These are phyloP conservation scores for Scaptomyza reducta DNA, from an alignment of 2,888 invertebrate species.

Conservation along the genomic window DNA sequence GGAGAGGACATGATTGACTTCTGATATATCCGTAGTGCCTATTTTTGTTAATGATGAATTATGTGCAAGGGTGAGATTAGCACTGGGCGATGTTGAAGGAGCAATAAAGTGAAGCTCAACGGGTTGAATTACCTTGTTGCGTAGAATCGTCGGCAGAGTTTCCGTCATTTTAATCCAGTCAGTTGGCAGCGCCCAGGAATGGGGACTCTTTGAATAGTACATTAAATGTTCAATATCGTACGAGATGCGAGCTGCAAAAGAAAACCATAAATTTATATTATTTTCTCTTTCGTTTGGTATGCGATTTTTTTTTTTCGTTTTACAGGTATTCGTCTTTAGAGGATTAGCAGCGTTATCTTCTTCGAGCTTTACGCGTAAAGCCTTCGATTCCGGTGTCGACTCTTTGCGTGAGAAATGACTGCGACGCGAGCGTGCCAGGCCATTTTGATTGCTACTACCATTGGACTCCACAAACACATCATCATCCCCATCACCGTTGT, in stretches of 20 bases:
- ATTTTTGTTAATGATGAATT: constrained; percentile 50
- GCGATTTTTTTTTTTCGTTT: neutral
- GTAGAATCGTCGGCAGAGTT: constrained; percentile 82
- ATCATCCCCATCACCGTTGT: constrained; percentile 82
- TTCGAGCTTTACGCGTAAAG: constrained; percentile 64
- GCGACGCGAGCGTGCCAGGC: constrained; percentile 83
- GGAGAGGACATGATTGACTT: constrained; percentile 9
- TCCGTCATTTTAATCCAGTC: constrained; percentile 83
- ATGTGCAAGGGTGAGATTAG: constrained; percentile 55
- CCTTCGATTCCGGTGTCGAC: constrained; percentile 81
- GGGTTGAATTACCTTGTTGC: constrained; percentile 83
- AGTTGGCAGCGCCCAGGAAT: constrained; percentile 82
- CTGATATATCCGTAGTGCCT: constrained; percentile 11
- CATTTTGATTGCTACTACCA: constrained; percentile 72
- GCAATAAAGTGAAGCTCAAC: constrained; percentile 36
- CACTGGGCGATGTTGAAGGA: constrained; percentile 39
- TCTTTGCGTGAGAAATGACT: constrained; percentile 85
- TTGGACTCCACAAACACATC: constrained; percentile 82
- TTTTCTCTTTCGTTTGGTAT: neutral
- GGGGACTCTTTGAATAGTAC: constrained; percentile 83
- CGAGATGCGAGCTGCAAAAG: constrained; percentile 80
- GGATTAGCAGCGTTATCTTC: constrained; percentile 45
- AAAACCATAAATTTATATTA: neutral
- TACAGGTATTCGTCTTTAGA: constrained; percentile 68
- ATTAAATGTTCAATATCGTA: constrained; percentile 83